These are phyloP conservation scores for Stichodactyla helianthus DNA, from an alignment of 64 coral and sea anemone genomes.

Conservation along the genomic window DNA sequence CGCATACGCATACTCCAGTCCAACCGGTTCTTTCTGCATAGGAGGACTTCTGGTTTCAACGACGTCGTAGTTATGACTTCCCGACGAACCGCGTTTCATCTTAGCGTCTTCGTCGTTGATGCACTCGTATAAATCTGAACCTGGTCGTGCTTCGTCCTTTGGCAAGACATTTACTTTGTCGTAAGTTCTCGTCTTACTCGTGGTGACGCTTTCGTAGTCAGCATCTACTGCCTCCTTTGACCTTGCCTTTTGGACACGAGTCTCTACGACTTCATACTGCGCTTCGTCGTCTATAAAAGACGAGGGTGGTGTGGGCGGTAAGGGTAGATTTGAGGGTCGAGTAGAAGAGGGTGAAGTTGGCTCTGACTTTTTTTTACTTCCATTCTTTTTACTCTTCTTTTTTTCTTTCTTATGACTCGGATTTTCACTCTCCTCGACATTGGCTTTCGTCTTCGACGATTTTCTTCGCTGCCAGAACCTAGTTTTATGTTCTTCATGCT, in stretches of 20 bases:
- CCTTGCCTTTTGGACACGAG: not conserved
- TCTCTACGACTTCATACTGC: not conserved
- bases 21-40: not conserved
- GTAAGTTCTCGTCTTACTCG: not conserved
- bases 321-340: not conserved
- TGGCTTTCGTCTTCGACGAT: not conserved
- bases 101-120: not conserved
- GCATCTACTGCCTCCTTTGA: not conserved
- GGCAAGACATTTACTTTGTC: not conserved
- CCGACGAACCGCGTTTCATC: not conserved
- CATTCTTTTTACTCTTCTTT: not conserved
- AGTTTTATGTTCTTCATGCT: not conserved
- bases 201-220: not conserved
- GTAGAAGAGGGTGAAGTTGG: not conserved
- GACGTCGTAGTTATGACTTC: conserved; percentile 19
- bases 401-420: not conserved
- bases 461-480: conserved; percentile 9
- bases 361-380: not conserved
- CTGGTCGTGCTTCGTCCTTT: not conserved
- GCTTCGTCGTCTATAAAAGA: not conserved
- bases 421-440: not conserved
- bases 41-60: not conserved
- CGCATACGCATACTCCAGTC: conserved; percentile 3
- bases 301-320: not conserved
- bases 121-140: conserved; percentile 8